phyloP scores from a whole-genome alignment of 1,140 invertebrate species.

The Matsumurasca onukii region DNA sequence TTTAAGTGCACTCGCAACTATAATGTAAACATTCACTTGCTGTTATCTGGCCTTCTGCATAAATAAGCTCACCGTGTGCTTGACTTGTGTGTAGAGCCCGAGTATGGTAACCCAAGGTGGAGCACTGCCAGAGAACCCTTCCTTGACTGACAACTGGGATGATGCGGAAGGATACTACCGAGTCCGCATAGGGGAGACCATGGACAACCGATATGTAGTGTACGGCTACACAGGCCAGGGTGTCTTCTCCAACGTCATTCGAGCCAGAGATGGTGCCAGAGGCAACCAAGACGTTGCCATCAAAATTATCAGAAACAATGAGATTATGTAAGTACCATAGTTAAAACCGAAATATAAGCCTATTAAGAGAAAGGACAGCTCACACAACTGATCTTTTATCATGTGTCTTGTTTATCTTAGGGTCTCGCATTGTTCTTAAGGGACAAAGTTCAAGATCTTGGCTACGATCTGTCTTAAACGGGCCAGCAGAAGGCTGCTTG shows the following conservation, averaged over 20 bases:
- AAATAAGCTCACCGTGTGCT: no score
- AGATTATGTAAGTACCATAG: conserved; percentile 90
- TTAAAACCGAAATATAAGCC: no score
- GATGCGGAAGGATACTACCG: conserved; percentile 98
- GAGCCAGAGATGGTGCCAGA: conserved; percentile 86
- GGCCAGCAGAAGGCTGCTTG: no score
- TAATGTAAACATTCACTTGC: no score
- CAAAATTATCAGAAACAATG: conserved; percentile 99
- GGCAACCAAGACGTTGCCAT: conserved; percentile 93
- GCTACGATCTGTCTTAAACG: no score
- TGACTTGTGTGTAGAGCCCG: conserved; percentile 66
- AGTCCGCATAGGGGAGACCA: conserved; percentile 91
- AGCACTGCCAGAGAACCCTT: conserved; percentile 79
- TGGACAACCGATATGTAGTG: conserved; percentile 89
- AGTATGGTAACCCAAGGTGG: conserved; percentile 66
- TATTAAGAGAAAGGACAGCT: no score
- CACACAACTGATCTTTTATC: no score
- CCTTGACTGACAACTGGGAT: conserved; percentile 98
- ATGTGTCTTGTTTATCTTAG: no score
- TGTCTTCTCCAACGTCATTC: conserved; percentile 97
- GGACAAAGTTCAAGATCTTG: no score
- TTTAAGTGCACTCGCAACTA: no score
- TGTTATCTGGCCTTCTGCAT: no score
- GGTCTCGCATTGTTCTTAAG: no score
- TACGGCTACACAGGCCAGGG: conserved; percentile 99